Evolutionary conservation across 2,888 invertebrate species (phyloP).

Genomic region (Portevinia maculata): DNA sequence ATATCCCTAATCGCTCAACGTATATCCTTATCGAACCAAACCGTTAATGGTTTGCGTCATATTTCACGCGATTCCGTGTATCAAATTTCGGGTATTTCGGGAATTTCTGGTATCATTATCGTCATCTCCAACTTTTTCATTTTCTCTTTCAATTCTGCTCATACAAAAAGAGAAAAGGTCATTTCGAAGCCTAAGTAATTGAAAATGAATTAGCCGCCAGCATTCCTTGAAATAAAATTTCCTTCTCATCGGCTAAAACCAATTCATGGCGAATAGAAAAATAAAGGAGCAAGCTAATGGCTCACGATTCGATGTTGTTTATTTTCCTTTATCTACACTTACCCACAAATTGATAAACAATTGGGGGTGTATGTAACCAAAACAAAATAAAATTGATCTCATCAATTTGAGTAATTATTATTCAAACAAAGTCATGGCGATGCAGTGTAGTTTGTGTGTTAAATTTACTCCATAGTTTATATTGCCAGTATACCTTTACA

Average conservation of each 20-base stretch:
- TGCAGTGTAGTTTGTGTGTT: slow-evolving; percentile 6
- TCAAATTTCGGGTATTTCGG: slow-evolving; percentile 14
- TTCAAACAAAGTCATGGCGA: slow-evolving; percentile 36
- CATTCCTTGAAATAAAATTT: no score
- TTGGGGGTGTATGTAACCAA: background rate
- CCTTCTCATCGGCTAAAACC: slow-evolving; percentile 13
- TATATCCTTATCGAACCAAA: no score
- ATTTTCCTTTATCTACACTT: slow-evolving; percentile 8
- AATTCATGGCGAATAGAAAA: slow-evolving; percentile 1
- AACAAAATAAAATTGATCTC: slow-evolving; percentile 30
- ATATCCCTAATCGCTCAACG: no score
- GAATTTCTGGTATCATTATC: background rate
- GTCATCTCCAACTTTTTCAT: slow-evolving; percentile 11
- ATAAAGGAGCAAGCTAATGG: no score
- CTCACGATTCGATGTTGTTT: slow-evolving; percentile 8
- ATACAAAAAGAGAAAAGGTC: background rate
- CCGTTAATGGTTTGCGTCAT: slow-evolving; percentile 5
- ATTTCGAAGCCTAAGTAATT: slow-evolving; percentile 13
- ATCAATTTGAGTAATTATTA: slow-evolving; percentile 55
- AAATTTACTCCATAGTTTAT: background rate
- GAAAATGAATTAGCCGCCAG: slow-evolving; percentile 22
- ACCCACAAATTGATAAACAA: background rate
- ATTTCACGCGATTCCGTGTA: background rate
- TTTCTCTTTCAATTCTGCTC: no score
- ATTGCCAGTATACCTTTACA: no score